Evolutionary conservation across 2,888 invertebrate species (phyloP), one percentile per base, ranked within the genome.

Genomic region (Timema cristinae): DNA sequence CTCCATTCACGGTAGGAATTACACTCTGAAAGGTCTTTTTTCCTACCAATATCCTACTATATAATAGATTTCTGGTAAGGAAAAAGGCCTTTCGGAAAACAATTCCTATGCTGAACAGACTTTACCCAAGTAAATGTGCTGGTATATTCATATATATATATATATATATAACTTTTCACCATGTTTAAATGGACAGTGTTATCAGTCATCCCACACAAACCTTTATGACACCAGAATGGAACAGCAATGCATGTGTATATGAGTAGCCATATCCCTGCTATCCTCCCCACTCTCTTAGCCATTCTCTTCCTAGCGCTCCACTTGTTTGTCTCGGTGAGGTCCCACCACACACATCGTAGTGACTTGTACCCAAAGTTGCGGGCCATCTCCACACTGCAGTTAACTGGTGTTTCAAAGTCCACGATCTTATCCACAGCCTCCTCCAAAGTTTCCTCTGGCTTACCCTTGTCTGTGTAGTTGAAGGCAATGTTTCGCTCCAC

Each of bases 161-260:
- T n/a, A 32, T 32, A 2, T 32, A 32, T 32, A 32, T 32, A 1
- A 32, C 32, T 32, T 32, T 32, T 4, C 32, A 32, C 32, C 32
- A 32, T 32, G 32, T 32, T 32, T 32, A 32, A 32, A 32, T 32
- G 32, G 32, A 32, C 32, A 32, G 32, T 32, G 32, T 4, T 32
- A 32, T 32, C 4, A 32, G 32, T 32, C 32, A 32, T 32, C 32
- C 32, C 32, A 32, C 32, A 32, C 69, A 48, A 77, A 83, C 85
- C 86, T 80, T 80, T 82, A 69, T 83, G 82, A 76, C 85, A 86
- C 85, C 85, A 86, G 68, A 82, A 82, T 1, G 84, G 84, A 68
- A 85, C 79, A 7, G 84, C 85, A 70, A 86, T 80, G 49, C 80
- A 75, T 32, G 81, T 47, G 75, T 85, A 86, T 68, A 86, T 79